These are phyloP conservation scores for Pomatostomus ruficeps DNA, from an alignment of 2,113 vertebrate species.

Conservation along the genomic window DNA sequence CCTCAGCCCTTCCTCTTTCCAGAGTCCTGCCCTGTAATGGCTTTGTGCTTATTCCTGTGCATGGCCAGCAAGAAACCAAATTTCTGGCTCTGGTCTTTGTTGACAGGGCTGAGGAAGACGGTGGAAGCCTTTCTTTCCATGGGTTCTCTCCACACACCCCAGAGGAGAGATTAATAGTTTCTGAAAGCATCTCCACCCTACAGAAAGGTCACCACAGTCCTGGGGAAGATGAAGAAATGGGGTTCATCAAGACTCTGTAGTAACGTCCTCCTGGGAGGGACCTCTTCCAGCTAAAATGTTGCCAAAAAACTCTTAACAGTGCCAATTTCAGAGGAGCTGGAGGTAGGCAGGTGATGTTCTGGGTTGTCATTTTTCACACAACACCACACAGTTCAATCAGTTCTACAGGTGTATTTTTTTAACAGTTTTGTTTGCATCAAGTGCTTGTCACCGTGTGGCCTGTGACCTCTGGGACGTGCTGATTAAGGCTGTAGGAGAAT, in stretches of 20 bases:
- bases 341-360: neutral
- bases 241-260: neutral
- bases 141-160: neutral
- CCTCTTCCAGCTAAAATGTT: neutral
- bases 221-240: neutral
- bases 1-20: conserved; percentile 7
- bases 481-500: neutral
- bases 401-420: neutral
- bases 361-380: neutral
- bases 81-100: conserved; percentile 11
- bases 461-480: neutral
- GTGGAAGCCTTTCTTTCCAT: conserved; percentile 10
- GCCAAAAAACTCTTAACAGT: neutral
- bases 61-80: neutral
- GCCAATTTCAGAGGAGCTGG: neutral
- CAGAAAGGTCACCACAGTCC: conserved; percentile 37
- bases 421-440: neutral
- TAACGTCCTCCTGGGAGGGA: neutral
- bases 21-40: conserved; percentile 4
- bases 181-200: conserved; percentile 41
- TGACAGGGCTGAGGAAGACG: conserved; percentile 26
- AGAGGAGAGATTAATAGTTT: conserved; percentile 23
- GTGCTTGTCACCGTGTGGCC: neutral
- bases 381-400: neutral
- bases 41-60: conserved; percentile 3